Evolutionary conservation across 2,113 vertebrate genomes (phyloP).

Genomic region (Phalacrocorax brasilianus): DNA sequence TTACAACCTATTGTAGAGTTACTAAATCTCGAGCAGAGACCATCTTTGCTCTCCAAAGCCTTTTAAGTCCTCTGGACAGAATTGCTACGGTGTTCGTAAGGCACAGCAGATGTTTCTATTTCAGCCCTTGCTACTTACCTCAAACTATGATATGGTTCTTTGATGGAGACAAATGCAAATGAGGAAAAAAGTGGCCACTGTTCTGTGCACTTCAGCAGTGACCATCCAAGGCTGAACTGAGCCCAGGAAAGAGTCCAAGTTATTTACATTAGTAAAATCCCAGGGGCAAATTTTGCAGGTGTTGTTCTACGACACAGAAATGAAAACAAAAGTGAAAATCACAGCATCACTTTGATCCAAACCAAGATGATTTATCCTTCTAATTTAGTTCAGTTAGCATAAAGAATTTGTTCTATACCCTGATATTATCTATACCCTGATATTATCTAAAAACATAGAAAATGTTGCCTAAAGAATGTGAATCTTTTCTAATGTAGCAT

Average conservation of each 20-base stretch:
- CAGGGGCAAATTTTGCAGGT: background rate
- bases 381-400: background rate
- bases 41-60: background rate
- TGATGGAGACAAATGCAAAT: background rate
- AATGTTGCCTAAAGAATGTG: background rate
- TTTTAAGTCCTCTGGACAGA: background rate
- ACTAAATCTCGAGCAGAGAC: background rate
- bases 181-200: background rate
- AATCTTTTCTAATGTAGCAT: background rate
- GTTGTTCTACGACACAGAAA: background rate
- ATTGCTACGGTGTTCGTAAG: background rate
- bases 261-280: background rate
- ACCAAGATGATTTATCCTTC: background rate
- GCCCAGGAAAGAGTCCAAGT: background rate
- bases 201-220: background rate
- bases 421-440: background rate
- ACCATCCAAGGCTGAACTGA: background rate
- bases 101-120: background rate
- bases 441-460: background rate
- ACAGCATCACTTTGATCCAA: background rate
- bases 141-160: background rate
- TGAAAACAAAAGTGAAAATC: background rate
- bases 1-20: background rate
- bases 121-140: background rate
- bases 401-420: background rate